Conservation (phyloP, 2,888 invertebrate genomes). For the Flexamia atlantica region DNA sequence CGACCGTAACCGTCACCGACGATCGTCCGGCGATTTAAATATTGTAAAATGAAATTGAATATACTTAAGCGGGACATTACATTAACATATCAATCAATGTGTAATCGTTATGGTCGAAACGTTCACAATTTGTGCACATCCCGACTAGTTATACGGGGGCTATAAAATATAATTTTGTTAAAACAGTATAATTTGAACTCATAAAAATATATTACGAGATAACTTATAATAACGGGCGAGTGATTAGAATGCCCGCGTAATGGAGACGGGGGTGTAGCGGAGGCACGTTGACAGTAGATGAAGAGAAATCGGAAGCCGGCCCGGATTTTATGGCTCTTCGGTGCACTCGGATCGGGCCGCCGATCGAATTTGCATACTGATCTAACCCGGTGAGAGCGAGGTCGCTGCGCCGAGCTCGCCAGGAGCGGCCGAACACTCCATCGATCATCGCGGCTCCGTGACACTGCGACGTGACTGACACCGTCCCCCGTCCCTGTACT, state of each 20-base stretch:
- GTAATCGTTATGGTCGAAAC: conserved; percentile 62
- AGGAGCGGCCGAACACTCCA: no score
- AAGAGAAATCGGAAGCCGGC: conserved; percentile 43
- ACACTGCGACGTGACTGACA: no score
- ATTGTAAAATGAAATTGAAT: conserved; percentile 64
- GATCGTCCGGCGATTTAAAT: conserved; percentile 61
- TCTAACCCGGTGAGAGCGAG: conserved; percentile 26
- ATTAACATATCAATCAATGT: conserved; percentile 65
- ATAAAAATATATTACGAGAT: conserved; percentile 65
- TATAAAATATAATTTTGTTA: conserved; percentile 66
- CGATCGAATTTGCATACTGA: conserved; percentile 37
- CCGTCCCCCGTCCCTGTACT: background rate
- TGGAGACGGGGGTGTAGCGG: conserved; percentile 51
- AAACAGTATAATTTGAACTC: conserved; percentile 66
- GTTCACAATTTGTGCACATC: conserved; percentile 63
- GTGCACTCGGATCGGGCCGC: conserved; percentile 25
- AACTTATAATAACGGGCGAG: conserved; percentile 58
- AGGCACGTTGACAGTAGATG: conserved; percentile 42
- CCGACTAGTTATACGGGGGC: conserved; percentile 58
- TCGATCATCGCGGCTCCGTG: no score
- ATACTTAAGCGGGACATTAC: conserved; percentile 61
- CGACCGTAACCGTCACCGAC: conserved; percentile 31
- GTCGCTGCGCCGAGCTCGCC: background rate
- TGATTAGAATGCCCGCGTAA: conserved; percentile 46
- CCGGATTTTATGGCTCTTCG: conserved; percentile 30